A percentile compares a stretch with the other conserved stretches of the same genome.
These are phyloP conservation scores for Podocnemis expansa DNA, from an alignment of 2,113 vertebrate genomes.

Conservation along the genomic window DNA sequence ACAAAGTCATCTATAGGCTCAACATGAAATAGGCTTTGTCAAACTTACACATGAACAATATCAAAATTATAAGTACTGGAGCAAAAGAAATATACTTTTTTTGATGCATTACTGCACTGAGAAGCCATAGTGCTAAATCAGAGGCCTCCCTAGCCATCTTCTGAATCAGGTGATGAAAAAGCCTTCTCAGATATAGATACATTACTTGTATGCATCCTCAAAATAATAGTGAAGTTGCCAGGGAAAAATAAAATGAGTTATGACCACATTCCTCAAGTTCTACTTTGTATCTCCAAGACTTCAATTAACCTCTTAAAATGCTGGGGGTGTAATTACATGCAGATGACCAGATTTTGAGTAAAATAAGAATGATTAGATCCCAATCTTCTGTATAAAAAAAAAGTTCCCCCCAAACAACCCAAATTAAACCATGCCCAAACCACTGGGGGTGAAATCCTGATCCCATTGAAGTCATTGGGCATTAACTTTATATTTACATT, in stretches of 20 bases:
- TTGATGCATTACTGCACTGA: accelerated
- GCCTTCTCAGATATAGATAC: background rate
- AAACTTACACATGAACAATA: background rate
- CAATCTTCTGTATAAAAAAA: background rate
- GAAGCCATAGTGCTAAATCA: background rate
- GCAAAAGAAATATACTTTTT: background rate
- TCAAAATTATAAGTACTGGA: background rate
- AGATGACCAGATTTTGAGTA: background rate
- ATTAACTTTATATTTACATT: too few relatives aligned
- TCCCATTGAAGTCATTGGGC: accelerated
- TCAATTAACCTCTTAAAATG: background rate
- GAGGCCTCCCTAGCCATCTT: background rate
- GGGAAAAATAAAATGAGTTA: background rate
- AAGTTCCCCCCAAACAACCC: too few relatives aligned
- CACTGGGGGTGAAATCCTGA: background rate
- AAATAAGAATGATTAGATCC: accelerated
- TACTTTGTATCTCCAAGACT: background rate
- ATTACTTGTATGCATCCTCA: background rate
- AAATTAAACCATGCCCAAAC: background rate
- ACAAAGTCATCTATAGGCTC: background rate
- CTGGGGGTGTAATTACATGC: background rate
- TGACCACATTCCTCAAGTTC: background rate
- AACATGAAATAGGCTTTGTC: background rate
- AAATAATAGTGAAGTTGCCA: background rate
- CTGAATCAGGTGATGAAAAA: background rate